Conservation (phyloP, 2,888 invertebrate species). For the Leucophora obtusa region DNA sequence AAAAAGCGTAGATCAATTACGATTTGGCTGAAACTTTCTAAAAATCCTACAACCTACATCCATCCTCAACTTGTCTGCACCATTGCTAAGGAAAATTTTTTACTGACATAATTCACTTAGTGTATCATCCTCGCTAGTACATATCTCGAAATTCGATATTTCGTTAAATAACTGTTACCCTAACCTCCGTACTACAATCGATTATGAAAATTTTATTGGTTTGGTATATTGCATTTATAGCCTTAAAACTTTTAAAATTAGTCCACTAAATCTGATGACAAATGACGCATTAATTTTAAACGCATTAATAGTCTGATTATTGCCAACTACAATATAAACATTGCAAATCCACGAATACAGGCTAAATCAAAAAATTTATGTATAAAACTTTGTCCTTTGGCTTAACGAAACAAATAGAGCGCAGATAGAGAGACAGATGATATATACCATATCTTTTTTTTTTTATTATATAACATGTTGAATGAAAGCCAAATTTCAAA, state of each 20-base stretch:
- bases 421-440: conserved; percentile 35
- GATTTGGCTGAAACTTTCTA: no score
- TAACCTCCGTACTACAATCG: not conserved
- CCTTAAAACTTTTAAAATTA: conserved; percentile 51
- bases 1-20: no score
- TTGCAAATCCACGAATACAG: conserved; percentile 19
- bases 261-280: conserved; percentile 61
- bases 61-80: no score
- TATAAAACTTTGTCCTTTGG: conserved; percentile 51
- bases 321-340: conserved; percentile 33
- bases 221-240: conserved; percentile 33
- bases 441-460: not conserved
- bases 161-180: not conserved
- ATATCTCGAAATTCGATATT: not conserved
- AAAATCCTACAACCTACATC: no score
- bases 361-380: not conserved
- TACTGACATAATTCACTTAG: no score
- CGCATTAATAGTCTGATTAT: conserved; percentile 55
- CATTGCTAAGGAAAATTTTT: no score
- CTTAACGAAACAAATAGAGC: conserved; percentile 51
- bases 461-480: conserved; percentile 42
- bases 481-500: conserved; percentile 53
- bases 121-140: no score
- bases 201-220: conserved; percentile 47
- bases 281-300: conserved; percentile 61